phyloP scores from a whole-genome alignment of 2,888 invertebrate genomes.

The Leptinotarsa peninsularis region DNA sequence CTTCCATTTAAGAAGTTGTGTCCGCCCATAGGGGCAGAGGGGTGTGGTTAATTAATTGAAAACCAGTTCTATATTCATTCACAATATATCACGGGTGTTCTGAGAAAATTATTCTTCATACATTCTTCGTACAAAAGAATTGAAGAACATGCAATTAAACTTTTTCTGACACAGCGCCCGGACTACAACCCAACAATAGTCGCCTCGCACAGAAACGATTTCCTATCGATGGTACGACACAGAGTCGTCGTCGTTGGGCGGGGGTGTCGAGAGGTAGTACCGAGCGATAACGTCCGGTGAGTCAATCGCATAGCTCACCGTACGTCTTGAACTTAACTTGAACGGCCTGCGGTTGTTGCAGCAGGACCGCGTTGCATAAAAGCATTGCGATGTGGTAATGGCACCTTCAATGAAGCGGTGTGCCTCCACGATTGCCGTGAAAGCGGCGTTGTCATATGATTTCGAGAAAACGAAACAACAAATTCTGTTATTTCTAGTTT shows the following conservation, averaged over 20 bases:
- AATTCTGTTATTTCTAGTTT: neutral
- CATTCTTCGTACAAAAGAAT: neutral
- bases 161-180: neutral
- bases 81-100: too few relatives aligned
- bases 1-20: too few relatives aligned
- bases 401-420: neutral
- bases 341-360: constrained; percentile 13
- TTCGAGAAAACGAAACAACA: neutral
- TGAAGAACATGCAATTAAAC: neutral
- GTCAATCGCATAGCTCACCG: constrained; percentile 3
- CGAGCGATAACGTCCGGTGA: constrained; percentile 22
- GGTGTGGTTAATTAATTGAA: too few relatives aligned
- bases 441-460: neutral
- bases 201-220: neutral
- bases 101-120: neutral
- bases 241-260: constrained; percentile 11
- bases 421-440: neutral
- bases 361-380: constrained; percentile 14
- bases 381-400: constrained; percentile 6
- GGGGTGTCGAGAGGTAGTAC: constrained; percentile 20
- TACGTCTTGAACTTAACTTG: neutral
- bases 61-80: too few relatives aligned
- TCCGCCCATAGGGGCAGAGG: too few relatives aligned
- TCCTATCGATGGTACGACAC: constrained; percentile 20
- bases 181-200: neutral